Base-by-base conservation (phyloP, 1,140 invertebrate genomes). In the Psix sp. region DNA sequence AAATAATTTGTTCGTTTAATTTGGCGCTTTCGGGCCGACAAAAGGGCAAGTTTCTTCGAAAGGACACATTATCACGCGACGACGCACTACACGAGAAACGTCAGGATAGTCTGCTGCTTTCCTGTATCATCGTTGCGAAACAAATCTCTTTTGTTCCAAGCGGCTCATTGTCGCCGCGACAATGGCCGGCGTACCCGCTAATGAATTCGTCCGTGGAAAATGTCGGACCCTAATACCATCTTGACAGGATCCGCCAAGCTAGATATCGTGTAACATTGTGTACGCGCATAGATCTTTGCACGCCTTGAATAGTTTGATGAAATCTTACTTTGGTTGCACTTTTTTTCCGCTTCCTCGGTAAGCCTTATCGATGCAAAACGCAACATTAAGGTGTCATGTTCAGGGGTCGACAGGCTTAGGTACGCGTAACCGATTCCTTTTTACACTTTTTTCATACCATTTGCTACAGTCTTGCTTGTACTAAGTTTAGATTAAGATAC, bases 121-220 rank as follows among this genome's bases (percentile, higher is more conserved):
- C 49, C 52, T 56, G 52, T 63, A 56, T 51, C 67, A 63, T 57
- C 67, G 43, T 71, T 57, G 68, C 52, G 59, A 72, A 72, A 72
- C 68, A 65, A 72, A 72, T 72, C 68, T 59, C 68, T 65, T 65
- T 72, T 72, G 68, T 65, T 72, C 59, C 29, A 20, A 35, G 36
- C 49, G 14, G 42, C 51, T 71, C 67, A 71, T 71, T 71, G 67
- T 71, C 67, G 49, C 56, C 21, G 38, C 35, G 42, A 72, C 68
- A 72, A 72, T 65, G 59, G 45, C 31, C 51, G 68, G 68, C 35
- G 40, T 63, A 60, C 35, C 51, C 49, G 48, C 54, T 57, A 60
- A 72, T 65, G 59, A 72, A 72, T 72, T 65, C 59, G 56, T 63
- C 43, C 57, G 51, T 63, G 49, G 49, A 71, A 71, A 71, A 62